These are phyloP conservation scores for Apis cerana DNA, from an alignment of 1,140 invertebrate genomes.

Conservation along the genomic window DNA sequence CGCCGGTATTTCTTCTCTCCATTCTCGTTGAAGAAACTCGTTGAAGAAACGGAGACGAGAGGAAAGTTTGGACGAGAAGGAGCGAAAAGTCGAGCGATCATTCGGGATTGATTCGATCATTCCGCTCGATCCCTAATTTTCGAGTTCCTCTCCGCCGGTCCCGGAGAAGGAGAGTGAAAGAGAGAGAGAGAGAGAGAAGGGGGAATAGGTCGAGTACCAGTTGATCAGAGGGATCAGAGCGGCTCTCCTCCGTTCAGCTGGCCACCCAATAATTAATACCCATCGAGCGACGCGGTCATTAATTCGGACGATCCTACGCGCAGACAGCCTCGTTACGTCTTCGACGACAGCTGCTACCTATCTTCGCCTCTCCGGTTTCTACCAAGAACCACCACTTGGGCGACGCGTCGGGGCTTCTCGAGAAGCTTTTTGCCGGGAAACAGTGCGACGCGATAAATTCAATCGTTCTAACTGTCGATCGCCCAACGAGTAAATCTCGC, in stretches of 20 bases:
- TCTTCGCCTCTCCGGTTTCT: neutral
- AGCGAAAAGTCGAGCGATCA: neutral
- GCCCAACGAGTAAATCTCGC: constrained; percentile 15
- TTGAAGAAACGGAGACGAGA: neutral
- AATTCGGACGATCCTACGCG: neutral
- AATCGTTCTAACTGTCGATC: neutral
- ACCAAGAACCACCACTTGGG: too few species aligned
- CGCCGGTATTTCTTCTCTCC: too few species aligned
- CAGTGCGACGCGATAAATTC: neutral
- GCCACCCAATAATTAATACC: constrained; percentile 9
- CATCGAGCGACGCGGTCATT: neutral
- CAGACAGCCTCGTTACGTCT: neutral
- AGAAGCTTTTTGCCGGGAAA: neutral
- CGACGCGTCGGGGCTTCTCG: neutral
- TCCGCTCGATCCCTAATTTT: neutral
- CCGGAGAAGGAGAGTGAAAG: too few species aligned
- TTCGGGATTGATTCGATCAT: too few species aligned
- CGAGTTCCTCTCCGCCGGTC: neutral
- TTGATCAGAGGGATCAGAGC: neutral
- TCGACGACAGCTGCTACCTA: neutral
- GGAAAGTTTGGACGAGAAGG: neutral
- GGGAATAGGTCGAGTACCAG: too few species aligned
- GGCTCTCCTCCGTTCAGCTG: too few species aligned
- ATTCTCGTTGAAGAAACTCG: too few species aligned
- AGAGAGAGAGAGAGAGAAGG: neutral